Evolutionary conservation across 1,140 invertebrate species (phyloP), one percentile per base, ranked within the genome.

Genomic region (Lanistes nyassanus): DNA sequence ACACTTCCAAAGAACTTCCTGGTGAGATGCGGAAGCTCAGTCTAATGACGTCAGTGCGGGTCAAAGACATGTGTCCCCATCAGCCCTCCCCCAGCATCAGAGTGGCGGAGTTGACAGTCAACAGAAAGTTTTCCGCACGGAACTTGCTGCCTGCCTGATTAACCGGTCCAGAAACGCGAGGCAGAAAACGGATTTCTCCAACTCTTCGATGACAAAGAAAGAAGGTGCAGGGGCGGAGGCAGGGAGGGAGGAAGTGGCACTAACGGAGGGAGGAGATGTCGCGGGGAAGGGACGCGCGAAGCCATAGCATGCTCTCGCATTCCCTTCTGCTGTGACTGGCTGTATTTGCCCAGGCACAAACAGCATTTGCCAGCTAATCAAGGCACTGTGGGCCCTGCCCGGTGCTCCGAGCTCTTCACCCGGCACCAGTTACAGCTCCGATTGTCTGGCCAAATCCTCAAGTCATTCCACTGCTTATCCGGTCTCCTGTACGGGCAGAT

Each of bases 361-460:
- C 65, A n/a, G 65, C 65, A 67, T 67, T 42, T 67, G 65, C 65
- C 65, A 67, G 65, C 36, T 67, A 67, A 67, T 67, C 65, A 67
- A 37, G 36, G 5, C 65, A 11, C n/a, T 67, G 65, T 67, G 65
- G 65, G 36, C 34, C 39, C 23, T 67, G 39, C 19, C 29, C 13
- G 7, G 34, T 23, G n/a, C n/a, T 36, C n/a, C 11, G 56, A 76
- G 37, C 58, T 29, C n/a, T 29, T 39, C 66, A 67, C 31, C 60
- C 39, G 6, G 29, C 29, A 74, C 71, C 23, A 55, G 36, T 1
- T 42, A 53, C 65, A 67, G 67, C 47, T 58, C n/a, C 58, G 67
- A 29, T 39, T 70, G 29, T 42, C 37, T 16, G n/a, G 21, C 64
- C 42, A 36, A 60, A 23, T 39, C 42, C 21, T 37, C 19, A 23